Conservation (phyloP, 92 coral and sea anemone species). For the Phenganax stokvisi region DNA sequence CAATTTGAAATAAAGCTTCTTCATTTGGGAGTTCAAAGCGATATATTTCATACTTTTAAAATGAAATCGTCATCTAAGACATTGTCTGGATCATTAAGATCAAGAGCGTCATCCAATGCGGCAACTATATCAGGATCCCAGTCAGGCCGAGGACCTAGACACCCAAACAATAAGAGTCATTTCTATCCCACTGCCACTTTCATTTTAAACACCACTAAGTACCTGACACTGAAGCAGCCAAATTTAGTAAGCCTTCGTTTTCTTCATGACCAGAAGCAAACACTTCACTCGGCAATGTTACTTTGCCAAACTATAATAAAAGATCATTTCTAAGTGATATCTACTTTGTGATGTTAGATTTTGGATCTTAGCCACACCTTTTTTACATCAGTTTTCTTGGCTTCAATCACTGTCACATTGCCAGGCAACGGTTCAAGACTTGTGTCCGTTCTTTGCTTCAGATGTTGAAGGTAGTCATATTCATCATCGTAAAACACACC, state of each 20-base stretch:
- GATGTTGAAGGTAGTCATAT: conserved; percentile 83
- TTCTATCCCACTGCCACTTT: too few relatives aligned
- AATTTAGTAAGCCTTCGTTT: conserved; percentile 75
- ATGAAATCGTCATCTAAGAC: conserved; percentile 80
- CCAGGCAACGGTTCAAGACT: conserved; percentile 82
- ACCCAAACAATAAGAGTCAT: background rate
- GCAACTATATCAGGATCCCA: conserved; percentile 97
- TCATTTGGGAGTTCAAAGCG: too few relatives aligned
- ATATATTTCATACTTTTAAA: conserved; percentile 49
- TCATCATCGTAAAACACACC: conserved; percentile 90
- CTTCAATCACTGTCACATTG: conserved; percentile 66
- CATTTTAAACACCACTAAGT: background rate
- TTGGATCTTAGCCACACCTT: background rate
- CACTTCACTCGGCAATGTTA: conserved; percentile 72
- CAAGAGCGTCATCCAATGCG: conserved; percentile 93
- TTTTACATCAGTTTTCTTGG: conserved; percentile 39
- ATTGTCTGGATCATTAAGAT: conserved; percentile 70
- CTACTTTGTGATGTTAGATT: background rate
- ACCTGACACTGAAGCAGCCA: conserved; percentile 77
- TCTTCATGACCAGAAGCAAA: conserved; percentile 79
- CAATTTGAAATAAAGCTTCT: too few relatives aligned
- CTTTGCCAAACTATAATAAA: conserved; percentile 67
- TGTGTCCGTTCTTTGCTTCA: conserved; percentile 84
- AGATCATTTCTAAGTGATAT: background rate
- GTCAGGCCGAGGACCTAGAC: conserved; percentile 88